phyloP scores from a whole-genome alignment of 2,888 invertebrate species.

The Nomada ruficornis region DNA sequence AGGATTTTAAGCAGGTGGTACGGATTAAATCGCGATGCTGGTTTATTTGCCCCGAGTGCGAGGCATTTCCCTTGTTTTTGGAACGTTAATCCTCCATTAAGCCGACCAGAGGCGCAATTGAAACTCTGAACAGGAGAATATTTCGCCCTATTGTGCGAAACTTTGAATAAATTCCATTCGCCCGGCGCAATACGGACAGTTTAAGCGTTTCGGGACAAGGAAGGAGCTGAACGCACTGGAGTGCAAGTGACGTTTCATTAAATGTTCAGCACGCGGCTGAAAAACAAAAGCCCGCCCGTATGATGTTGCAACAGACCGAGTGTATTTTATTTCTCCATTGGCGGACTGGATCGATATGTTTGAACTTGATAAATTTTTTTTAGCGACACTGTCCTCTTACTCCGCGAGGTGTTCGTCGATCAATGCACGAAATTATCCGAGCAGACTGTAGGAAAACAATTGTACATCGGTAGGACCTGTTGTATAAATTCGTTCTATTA shows the following conservation, averaged over 20 bases:
- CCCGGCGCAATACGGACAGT: conserved; percentile 28
- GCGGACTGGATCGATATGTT: neutral
- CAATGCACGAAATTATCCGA: no score
- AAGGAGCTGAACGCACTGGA: conserved; percentile 30
- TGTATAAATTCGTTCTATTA: no score
- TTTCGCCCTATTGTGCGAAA: conserved; percentile 29
- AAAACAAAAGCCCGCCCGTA: conserved; percentile 30
- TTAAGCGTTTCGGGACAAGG: conserved; percentile 38
- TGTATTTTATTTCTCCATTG: conserved; percentile 47
- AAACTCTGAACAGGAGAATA: conserved; percentile 37
- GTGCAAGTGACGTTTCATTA: conserved; percentile 59
- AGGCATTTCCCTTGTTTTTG: no score
- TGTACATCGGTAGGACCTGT: no score
- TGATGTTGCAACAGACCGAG: conserved; percentile 29
- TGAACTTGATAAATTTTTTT: no score
- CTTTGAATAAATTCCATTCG: conserved; percentile 48
- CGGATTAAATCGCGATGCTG: conserved; percentile 9
- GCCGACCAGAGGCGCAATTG: conserved; percentile 13
- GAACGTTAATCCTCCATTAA: conserved; percentile 14
- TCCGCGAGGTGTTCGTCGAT: no score
- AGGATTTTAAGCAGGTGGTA: conserved; percentile 1
- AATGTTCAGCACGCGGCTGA: conserved; percentile 37
- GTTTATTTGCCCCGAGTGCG: neutral
- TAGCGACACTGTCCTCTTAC: no score
- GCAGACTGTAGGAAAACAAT: no score